These are phyloP conservation scores for Drosophila ficusphila DNA, from an alignment of 1,140 invertebrate species.

Conservation along the genomic window DNA sequence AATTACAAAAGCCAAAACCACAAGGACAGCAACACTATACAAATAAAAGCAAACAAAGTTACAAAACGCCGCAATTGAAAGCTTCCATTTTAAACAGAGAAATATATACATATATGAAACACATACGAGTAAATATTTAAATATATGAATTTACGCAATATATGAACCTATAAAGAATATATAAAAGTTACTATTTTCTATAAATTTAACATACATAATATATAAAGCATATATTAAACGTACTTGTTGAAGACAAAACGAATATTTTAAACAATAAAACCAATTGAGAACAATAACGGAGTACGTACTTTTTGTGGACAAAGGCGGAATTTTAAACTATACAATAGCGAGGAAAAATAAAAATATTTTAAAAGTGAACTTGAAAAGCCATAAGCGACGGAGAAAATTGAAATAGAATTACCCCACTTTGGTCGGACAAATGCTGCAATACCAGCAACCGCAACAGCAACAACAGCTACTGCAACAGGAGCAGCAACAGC, in stretches of 20 bases:
- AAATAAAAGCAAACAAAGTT: constrained; percentile 75
- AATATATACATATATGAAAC: constrained; percentile 31
- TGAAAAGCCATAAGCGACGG: too few relatives aligned
- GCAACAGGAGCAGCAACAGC: constrained; percentile 15
- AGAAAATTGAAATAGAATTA: constrained; percentile 16
- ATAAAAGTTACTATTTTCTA: constrained; percentile 66
- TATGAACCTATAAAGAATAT: constrained; percentile 45
- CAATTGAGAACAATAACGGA: background rate
- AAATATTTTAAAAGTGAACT: too few relatives aligned
- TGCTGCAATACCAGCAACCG: constrained; percentile 74
- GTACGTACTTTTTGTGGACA: background rate
- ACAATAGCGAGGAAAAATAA: too few relatives aligned
- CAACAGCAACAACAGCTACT: constrained; percentile 45
- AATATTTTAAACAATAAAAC: constrained; percentile 4
- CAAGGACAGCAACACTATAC: constrained; percentile 40
- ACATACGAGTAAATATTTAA: constrained; percentile 32
- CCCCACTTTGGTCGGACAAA: constrained; percentile 44
- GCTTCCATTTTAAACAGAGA: constrained; percentile 74
- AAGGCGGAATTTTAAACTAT: background rate
- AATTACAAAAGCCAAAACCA: constrained; percentile 41
- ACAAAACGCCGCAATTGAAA: constrained; percentile 80
- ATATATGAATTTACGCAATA: constrained; percentile 50
- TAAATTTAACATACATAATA: constrained; percentile 31
- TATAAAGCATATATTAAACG: constrained; percentile 12
- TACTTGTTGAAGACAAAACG: background rate